Base-by-base conservation (phyloP, 2,797 vertebrate species). In the Taeniopygia guttata region DNA sequence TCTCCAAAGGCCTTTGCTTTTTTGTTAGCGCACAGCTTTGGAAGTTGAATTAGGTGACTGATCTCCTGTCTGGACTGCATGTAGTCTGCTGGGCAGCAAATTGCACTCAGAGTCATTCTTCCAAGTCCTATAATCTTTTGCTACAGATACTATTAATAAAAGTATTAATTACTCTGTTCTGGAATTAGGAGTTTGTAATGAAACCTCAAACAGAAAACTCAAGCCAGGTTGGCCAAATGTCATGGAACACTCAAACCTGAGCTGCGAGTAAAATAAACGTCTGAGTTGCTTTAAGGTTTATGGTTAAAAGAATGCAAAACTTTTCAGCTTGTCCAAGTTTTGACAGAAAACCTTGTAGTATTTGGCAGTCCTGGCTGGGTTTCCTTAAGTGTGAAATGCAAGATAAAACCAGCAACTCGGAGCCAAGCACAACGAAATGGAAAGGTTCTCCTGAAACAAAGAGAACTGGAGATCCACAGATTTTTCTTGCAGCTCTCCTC, bases 311-410 rank as follows among this genome's bases (percentile, higher is more conserved):
- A 92, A 93, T 81, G 78, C 94, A 38, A 83, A 93, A 96, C 75
- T 94, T 95, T 90, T 66, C 84, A 89, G 92, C 92, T 89, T 87
- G 89, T 95, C 95, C 90, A 87, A 96, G 87, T 94, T 95, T 93
- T 96, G 94, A 95, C 91, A 93, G 94, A 70, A 95, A 94, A 77
- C 91, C 79, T 83, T 56, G 87, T 75, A 74, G 88, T 30, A 43
- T 91, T 92, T 94, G 95, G 90, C 95, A 96, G 88, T 82, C 87
- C 84, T 70, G 81, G 72, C 68, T 89, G 84, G 64, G 62, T 94
- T 96, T 91, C 91, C 69, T 69, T 83, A 81, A 78, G 91, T 95
- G 93, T 76, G 89, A 96, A 94, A 92, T n/a, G 48, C 79, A 79
- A 52, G 94, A 89, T 89, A 89, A 92, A 96, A 88, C 84, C 29